Evolutionary conservation across 2,797 vertebrate species (phyloP).

Genomic region (Ctenochaetus hawaiiensis): DNA sequence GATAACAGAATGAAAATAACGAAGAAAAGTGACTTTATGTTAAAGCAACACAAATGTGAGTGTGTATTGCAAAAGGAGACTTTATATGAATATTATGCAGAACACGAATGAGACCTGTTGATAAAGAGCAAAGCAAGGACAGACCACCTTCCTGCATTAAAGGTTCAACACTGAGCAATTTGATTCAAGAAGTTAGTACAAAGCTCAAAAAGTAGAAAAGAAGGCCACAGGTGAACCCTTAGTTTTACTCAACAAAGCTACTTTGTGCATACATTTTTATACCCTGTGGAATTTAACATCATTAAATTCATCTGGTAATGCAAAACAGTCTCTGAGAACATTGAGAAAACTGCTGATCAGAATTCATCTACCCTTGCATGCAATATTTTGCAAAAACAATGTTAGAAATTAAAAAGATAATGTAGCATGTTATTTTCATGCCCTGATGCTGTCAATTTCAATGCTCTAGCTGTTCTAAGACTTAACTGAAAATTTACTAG

Average conservation of each 20-base stretch:
- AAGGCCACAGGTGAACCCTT: slow-evolving; percentile 21
- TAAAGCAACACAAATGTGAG: slow-evolving; percentile 13
- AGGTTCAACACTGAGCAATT: slow-evolving; percentile 34
- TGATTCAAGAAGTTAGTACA: slow-evolving; percentile 60
- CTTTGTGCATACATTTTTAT: neutral
- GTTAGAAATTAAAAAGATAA: neutral
- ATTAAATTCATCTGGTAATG: slow-evolving; percentile 22
- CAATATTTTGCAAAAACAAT: slow-evolving; percentile 2
- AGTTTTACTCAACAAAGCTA: slow-evolving; percentile 33
- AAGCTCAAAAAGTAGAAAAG: slow-evolving; percentile 32
- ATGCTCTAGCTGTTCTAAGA: neutral
- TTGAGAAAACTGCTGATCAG: slow-evolving; percentile 1
- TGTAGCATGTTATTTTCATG: neutral
- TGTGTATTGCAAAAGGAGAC: slow-evolving; percentile 16
- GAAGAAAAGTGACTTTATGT: slow-evolving; percentile 20
- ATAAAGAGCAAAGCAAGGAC: slow-evolving; percentile 44
- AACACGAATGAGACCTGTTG: slow-evolving; percentile 30
- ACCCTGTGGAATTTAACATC: slow-evolving; percentile 7
- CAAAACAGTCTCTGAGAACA: slow-evolving; percentile 11
- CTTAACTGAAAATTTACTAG: neutral
- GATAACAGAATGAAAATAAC: neutral
- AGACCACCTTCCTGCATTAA: slow-evolving; percentile 7
- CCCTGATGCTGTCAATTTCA: slow-evolving; percentile 5
- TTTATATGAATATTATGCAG: slow-evolving; percentile 36
- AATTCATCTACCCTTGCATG: slow-evolving; percentile 8